Evolutionary conservation across 37 sponge, comb jelly and placozoan genomes (phyloP).

Genomic region (Theonella swinhoei): DNA sequence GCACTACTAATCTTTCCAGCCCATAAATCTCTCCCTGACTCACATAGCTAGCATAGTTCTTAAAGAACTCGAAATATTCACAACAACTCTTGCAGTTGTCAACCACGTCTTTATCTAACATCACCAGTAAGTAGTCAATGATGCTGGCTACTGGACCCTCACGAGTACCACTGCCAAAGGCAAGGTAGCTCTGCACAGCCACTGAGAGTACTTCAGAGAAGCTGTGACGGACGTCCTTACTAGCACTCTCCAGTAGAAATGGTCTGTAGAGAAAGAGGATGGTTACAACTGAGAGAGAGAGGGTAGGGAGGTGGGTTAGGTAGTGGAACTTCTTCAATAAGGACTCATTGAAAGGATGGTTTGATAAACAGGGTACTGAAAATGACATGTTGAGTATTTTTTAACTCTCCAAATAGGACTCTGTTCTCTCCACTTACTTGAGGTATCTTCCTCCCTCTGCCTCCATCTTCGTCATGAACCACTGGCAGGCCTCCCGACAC

Average conservation of each 20-base stretch:
- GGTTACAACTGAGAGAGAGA: background rate
- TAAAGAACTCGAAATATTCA: conserved; percentile 73
- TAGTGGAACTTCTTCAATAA: background rate
- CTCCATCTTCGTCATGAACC: conserved; percentile 66
- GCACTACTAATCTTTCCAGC: no score
- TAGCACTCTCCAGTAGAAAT: conserved; percentile 76
- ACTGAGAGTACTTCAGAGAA: conserved; percentile 47
- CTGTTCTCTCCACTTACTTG: conserved; percentile 34
- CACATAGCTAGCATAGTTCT: conserved; percentile 49
- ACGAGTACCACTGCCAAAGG: background rate
- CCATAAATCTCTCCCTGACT: background rate
- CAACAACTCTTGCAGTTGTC: conserved; percentile 61
- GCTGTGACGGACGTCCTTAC: conserved; percentile 58
- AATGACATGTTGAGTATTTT: background rate
- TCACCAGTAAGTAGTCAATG: conserved; percentile 42
- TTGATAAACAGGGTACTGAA: background rate
- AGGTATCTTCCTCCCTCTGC: conserved; percentile 50
- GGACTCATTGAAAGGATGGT: background rate
- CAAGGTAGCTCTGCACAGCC: conserved; percentile 41
- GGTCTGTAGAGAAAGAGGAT: conserved; percentile 41
- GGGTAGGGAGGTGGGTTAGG: background rate
- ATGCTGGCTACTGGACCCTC: conserved; percentile 40
- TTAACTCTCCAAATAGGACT: background rate
- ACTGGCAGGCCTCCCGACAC: conserved; percentile 56
- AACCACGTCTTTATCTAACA: conserved; percentile 74